Evolutionary conservation across 2,113 vertebrate genomes (phyloP).

Genomic region (Calcarius ornatus): DNA sequence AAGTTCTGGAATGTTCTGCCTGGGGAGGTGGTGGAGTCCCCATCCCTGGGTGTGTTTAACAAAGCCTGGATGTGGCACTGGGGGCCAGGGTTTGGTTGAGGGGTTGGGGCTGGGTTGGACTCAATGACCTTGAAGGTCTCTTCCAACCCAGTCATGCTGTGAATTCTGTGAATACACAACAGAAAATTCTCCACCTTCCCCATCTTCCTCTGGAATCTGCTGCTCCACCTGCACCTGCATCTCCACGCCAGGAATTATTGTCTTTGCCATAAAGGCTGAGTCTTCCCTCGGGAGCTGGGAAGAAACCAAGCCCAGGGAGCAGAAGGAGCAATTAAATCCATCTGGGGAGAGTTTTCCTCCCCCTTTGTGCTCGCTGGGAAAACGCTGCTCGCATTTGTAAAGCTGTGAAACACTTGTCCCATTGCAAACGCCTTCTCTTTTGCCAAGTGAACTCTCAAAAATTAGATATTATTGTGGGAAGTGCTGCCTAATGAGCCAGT

Average conservation of each 20-base stretch:
- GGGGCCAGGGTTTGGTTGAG: background rate
- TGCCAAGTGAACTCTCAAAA: conserved; percentile 68
- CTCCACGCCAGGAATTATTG: background rate
- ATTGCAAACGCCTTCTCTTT: conserved; percentile 20
- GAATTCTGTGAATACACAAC: background rate
- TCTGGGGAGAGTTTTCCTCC: conserved; percentile 58
- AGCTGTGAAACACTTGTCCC: conserved; percentile 47
- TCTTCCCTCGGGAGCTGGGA: background rate
- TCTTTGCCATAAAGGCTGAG: background rate
- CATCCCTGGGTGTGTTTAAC: no score
- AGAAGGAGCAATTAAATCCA: conserved; percentile 57
- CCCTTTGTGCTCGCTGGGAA: conserved; percentile 28
- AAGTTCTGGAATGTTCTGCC: no score
- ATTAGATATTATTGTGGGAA: conserved; percentile 68
- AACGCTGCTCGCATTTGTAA: conserved; percentile 38
- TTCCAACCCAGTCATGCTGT: background rate
- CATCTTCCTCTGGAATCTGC: background rate
- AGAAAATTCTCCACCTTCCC: background rate
- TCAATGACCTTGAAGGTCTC: background rate
- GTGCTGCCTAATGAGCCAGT: conserved; percentile 62
- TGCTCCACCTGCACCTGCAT: background rate
- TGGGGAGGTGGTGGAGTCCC: no score
- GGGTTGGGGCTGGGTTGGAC: background rate
- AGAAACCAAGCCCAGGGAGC: background rate
- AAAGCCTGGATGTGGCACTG: background rate